Conservation (phyloP, 2,113 vertebrate species). For the Myotis lucifugus region DNA sequence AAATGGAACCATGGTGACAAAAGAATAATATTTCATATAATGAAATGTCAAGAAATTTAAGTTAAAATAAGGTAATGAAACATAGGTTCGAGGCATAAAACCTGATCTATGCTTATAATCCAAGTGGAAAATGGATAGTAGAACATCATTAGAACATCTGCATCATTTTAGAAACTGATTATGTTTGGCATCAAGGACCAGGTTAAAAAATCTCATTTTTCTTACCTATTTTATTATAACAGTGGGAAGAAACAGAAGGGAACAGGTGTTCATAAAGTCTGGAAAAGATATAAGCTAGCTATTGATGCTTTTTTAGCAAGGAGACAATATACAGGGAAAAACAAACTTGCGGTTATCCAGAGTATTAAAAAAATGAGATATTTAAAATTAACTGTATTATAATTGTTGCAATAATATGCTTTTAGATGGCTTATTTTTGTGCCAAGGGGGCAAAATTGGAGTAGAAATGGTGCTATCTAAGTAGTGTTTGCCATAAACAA, state of each 20-base stretch:
- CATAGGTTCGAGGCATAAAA: conserved; percentile 16
- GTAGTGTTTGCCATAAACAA: conserved; percentile 56
- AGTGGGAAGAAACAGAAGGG: conserved; percentile 17
- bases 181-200: conserved; percentile 42
- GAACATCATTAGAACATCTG: conserved; percentile 36
- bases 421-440: not conserved
- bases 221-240: conserved; percentile 6
- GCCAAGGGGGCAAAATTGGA: not conserved
- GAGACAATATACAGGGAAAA: not conserved
- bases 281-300: not conserved
- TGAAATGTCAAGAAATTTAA: conserved; percentile 68
- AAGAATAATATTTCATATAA: conserved; percentile 56
- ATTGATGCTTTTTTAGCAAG: not conserved
- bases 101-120: conserved; percentile 54
- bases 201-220: conserved; percentile 54
- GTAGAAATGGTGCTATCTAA: conserved; percentile 7
- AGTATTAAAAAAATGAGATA: not conserved
- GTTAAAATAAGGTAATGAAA: conserved; percentile 61
- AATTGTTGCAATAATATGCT: not conserved
- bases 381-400: conserved; percentile 27
- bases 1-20: conserved; percentile 61
- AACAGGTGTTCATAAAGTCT: not conserved
- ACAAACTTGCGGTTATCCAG: not conserved
- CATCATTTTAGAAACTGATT: conserved; percentile 61
- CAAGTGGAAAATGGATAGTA: conserved; percentile 36